These are phyloP conservation scores for Addax nasomaculatus DNA, from an alignment of 2,113 vertebrate genomes.

Conservation along the genomic window DNA sequence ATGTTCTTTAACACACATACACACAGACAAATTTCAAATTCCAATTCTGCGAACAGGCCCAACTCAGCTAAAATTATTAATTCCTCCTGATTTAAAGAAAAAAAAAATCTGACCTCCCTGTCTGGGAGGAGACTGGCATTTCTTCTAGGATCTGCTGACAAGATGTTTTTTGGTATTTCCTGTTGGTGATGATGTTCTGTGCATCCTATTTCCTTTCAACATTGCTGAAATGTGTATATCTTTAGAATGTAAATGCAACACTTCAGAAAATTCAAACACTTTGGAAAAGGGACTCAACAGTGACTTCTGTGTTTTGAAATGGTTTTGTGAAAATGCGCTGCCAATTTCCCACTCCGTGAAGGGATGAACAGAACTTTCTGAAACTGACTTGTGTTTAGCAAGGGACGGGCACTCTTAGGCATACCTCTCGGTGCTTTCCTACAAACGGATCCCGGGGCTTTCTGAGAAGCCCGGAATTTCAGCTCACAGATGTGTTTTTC, in stretches of 20 bases:
- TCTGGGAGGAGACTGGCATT: slow-evolving; percentile 71
- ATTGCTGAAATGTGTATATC: slow-evolving; percentile 72
- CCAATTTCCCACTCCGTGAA: slow-evolving; percentile 73
- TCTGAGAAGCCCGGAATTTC: slow-evolving; percentile 63
- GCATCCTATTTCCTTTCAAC: slow-evolving; percentile 71
- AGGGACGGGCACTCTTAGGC: slow-evolving; percentile 75
- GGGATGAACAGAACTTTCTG: slow-evolving; percentile 63
- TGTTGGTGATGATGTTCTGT: slow-evolving; percentile 69
- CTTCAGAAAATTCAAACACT: slow-evolving; percentile 64
- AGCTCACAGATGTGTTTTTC: slow-evolving; percentile 76
- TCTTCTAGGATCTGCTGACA: slow-evolving; percentile 77
- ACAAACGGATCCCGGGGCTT: slow-evolving; percentile 61
- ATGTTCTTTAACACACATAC: slow-evolving; percentile 69
- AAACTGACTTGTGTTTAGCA: slow-evolving; percentile 64
- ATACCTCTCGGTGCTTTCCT: slow-evolving; percentile 79
- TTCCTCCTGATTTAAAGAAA: slow-evolving; percentile 69
- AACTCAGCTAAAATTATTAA: slow-evolving; percentile 70
- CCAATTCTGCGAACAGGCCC: slow-evolving; percentile 70
- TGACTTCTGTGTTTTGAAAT: slow-evolving; percentile 72
- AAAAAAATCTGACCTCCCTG: slow-evolving; percentile 73
- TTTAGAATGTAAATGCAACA: slow-evolving; percentile 69
- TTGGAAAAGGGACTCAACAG: slow-evolving; percentile 64
- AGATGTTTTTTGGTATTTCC: slow-evolving; percentile 78
- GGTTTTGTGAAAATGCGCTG: slow-evolving; percentile 72
- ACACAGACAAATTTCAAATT: slow-evolving; percentile 39